Percentiles rank a stretch among this genome's conserved stretches.
These are phyloP conservation scores for Oedothorax gibbosus DNA, from an alignment of 1,140 invertebrate genomes.

Conservation along the genomic window DNA sequence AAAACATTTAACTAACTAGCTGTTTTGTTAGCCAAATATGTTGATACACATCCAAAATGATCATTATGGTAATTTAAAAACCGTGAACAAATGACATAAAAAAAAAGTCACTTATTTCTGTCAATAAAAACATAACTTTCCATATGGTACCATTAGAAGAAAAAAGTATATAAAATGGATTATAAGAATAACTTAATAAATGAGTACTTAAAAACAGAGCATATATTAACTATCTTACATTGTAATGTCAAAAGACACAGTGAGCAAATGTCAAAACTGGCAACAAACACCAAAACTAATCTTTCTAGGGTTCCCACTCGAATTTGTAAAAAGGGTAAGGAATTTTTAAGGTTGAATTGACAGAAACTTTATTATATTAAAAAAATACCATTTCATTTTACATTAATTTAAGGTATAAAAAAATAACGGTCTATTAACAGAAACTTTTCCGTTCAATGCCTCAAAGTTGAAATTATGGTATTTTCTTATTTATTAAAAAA, in stretches of 20 bases:
- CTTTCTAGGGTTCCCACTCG: no score
- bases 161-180: neutral
- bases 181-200: conserved; percentile 14
- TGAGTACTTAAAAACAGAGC: conserved; percentile 30
- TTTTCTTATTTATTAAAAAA: no score
- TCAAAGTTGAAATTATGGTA: no score
- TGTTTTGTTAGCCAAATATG: neutral
- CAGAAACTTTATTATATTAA: no score
- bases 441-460: no score
- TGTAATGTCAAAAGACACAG: conserved; percentile 19
- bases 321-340: no score
- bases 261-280: conserved; percentile 46
- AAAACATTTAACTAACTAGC: no score
- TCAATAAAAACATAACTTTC: neutral
- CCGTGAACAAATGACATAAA: neutral
- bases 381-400: no score
- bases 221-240: conserved; percentile 47
- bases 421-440: no score
- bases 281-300: conserved; percentile 2
- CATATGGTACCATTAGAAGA: neutral
- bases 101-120: neutral
- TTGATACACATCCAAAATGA: no score
- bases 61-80: neutral
- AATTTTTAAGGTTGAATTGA: neutral
- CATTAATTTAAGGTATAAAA: no score